phyloP scores from a whole-genome alignment of 1,140 invertebrate species.

The Panonychus citri region DNA sequence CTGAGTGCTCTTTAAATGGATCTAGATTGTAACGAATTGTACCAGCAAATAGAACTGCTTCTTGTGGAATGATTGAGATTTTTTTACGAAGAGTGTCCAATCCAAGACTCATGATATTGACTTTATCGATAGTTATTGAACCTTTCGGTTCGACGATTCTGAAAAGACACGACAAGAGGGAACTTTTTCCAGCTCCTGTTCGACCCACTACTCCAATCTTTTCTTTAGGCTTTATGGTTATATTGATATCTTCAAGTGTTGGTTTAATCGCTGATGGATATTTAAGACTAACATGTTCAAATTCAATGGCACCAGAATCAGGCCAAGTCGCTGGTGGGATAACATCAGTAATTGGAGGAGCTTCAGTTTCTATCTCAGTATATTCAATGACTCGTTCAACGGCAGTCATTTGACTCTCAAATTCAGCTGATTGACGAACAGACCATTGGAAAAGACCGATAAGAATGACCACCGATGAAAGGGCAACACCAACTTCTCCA shows the following conservation, averaged over 20 bases:
- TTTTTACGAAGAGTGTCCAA: conserved; percentile 31
- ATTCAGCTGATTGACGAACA: conserved; percentile 50
- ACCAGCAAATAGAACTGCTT: conserved; percentile 24
- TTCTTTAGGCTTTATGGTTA: conserved; percentile 22
- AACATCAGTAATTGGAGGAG: conserved; percentile 22
- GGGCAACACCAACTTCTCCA: conserved; percentile 2
- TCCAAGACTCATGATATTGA: conserved; percentile 46
- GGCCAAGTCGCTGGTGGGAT: conserved; percentile 45
- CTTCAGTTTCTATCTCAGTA: conserved; percentile 39
- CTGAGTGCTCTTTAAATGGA: conserved; percentile 16
- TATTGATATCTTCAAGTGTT: conserved; percentile 25
- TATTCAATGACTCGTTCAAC: conserved; percentile 58
- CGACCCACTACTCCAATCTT: conserved; percentile 48
- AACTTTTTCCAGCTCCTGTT: conserved; percentile 30
- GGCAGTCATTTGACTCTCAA: conserved; percentile 38
- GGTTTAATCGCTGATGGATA: conserved; percentile 32
- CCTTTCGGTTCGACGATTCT: conserved; percentile 34
- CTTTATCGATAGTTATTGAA: conserved; percentile 49
- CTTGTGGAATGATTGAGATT: conserved; percentile 67
- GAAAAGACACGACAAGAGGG: conserved; percentile 7
- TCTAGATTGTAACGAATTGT: conserved; percentile 22
- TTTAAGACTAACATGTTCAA: conserved; percentile 36
- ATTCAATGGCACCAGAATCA: conserved; percentile 34
- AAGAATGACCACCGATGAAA: conserved; percentile 4
- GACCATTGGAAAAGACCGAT: conserved; percentile 37